Evolutionary conservation across 2,888 invertebrate species (phyloP), one percentile per base, ranked within the genome.

Genomic region (Lingula anatina): DNA sequence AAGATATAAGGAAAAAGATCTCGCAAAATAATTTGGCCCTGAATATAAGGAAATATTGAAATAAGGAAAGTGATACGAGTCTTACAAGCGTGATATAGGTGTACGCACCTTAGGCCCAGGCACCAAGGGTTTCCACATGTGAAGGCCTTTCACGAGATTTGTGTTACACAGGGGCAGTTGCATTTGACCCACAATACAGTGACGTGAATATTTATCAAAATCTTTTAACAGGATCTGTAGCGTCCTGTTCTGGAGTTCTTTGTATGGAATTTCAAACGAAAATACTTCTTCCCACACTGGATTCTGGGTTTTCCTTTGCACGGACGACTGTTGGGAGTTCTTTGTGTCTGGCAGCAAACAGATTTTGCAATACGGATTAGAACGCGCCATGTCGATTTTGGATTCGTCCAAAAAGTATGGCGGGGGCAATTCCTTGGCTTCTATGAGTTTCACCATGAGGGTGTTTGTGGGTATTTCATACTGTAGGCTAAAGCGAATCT

Each of bases 141-240:
- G 77, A 9, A 72, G 68, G 12, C 78, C 78, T 56, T 76, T 76
- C 46, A 77, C 67, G 27, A 78, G 64, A 54, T 78, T 76, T 47
- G 77, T 60, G 40, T 70, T 66, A 28, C 64, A 69, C 27, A 78
- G 66, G 1, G 75, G 72, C 37, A 78, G 62, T 35, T 75, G 68
- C 5, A 78, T 72, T 59, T 76, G 72, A 3, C 79, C 79, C 28
- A 79, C 72, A 44, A 77, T 73, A 56, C 77, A 75, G 56, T 79
- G 78, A 5, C 78, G 67, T 18, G 78, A 77, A 60, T 67, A 78
- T 57, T 77, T 78, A 61, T 78, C 78, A 62, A 79, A 78, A 64
- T 79, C 79, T 56, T 78, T 78, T 27, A 79, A 68, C 24, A 71
- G 67, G 47, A 79, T 70, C 60, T 78, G 75, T 37, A 79, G 65